Percentiles rank a stretch among this genome's conserved stretches.
Evolutionary conservation across 2,113 vertebrate genomes (phyloP).

Genomic region (Otus sunia): DNA sequence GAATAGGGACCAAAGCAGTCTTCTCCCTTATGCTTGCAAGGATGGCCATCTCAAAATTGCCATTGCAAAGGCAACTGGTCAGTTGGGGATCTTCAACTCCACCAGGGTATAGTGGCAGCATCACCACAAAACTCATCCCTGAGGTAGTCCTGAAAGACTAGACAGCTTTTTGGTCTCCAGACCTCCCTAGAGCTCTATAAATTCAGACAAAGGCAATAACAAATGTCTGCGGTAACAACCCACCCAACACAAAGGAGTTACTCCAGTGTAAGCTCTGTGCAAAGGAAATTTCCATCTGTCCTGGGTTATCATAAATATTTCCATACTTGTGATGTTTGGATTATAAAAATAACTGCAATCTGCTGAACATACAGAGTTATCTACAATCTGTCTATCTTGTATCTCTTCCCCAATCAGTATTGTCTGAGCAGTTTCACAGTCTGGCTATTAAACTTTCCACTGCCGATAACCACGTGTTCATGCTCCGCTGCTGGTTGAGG

Average conservation of each 20-base stretch:
- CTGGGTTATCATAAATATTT: slow-evolving; percentile 46
- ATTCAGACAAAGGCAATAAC: not conserved
- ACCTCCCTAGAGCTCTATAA: not conserved
- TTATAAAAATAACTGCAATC: slow-evolving; percentile 17
- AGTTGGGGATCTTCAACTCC: not conserved
- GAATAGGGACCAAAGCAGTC: not conserved
- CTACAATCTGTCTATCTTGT: slow-evolving; percentile 9
- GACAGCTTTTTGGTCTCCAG: not conserved
- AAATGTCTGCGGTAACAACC: not conserved
- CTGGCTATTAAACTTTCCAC: slow-evolving; percentile 20
- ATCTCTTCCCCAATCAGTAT: slow-evolving; percentile 16
- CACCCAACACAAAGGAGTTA: not conserved
- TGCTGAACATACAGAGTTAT: slow-evolving; percentile 17
- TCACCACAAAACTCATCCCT: not conserved
- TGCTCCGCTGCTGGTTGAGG: not conserved
- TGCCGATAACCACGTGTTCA: not conserved
- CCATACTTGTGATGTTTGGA: not conserved
- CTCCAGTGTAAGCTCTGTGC: not conserved
- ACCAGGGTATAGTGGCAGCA: accelerated
- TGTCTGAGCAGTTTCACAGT: not conserved
- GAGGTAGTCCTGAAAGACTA: not conserved
- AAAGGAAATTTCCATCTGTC: slow-evolving; percentile 44
- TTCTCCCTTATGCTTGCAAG: not conserved
- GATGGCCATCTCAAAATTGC: not conserved
- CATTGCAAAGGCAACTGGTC: not conserved